Conservation (phyloP, 1,140 invertebrate species). For the Drosophila pruinosa region DNA sequence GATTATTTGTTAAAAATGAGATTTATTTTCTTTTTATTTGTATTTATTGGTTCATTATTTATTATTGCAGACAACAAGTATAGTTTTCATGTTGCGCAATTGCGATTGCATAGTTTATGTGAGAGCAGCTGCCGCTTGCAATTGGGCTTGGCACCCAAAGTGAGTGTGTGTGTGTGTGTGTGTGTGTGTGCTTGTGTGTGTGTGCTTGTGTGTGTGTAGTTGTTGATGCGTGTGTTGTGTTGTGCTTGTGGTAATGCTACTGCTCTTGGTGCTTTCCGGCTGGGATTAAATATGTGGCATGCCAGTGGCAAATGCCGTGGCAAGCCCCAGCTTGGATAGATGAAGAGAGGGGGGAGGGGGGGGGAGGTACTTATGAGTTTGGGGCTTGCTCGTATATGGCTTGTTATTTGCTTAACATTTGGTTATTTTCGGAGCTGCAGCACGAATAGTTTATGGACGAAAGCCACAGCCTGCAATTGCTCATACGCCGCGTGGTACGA, state of each 20-base stretch:
- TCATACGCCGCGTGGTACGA: constrained; percentile 11
- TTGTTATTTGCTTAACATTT: constrained; percentile 23
- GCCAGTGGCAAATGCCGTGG: constrained; percentile 15
- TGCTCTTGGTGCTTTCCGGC: constrained; percentile 6
- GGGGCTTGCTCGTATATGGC: not conserved
- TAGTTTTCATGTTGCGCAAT: too few species aligned
- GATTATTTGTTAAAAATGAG: too few species aligned
- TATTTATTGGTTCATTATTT: too few species aligned
- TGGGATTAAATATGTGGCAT: constrained; percentile 24
- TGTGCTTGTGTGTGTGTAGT: constrained; percentile 6
- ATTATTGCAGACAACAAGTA: too few species aligned
- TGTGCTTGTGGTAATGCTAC: not conserved
- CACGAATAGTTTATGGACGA: constrained; percentile 11
- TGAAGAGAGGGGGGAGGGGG: not conserved
- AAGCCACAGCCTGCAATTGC: not conserved
- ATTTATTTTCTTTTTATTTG: too few species aligned
- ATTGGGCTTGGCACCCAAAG: not conserved
- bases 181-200: not conserved
- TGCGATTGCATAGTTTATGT: not conserved
- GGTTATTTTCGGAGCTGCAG: constrained; percentile 1
- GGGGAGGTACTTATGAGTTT: not conserved
- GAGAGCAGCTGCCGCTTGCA: not conserved
- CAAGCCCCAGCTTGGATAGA: constrained; percentile 1
- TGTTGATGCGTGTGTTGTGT: not conserved
- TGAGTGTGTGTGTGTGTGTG: not conserved